Conservation (phyloP, 2,888 invertebrate species). For the Mechanitis mazaeus region DNA sequence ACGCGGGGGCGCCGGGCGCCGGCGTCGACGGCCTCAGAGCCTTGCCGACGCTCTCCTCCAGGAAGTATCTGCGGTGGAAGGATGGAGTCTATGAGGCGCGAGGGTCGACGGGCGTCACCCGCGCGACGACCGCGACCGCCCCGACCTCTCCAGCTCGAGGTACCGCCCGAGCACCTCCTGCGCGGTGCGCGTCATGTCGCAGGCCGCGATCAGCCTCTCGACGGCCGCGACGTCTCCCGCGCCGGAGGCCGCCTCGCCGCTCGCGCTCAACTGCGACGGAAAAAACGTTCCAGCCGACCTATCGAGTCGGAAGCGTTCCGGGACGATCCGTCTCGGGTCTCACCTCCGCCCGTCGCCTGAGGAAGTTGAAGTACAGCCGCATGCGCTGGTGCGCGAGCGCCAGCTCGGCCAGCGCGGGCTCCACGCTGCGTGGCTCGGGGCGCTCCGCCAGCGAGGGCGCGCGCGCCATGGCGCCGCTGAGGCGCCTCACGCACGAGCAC, state of each 20-base stretch:
- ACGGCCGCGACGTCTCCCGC: constrained; percentile 41
- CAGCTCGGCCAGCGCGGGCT: constrained; percentile 91
- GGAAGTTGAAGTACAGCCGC: constrained; percentile 93
- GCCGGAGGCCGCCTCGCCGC: constrained; percentile 41
- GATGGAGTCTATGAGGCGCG: background rate
- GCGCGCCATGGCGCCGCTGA: constrained; percentile 41
- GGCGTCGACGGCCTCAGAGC: constrained; percentile 88
- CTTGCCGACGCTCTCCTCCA: constrained; percentile 95
- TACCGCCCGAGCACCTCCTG: constrained; percentile 92
- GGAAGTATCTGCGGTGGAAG: constrained; percentile 80
- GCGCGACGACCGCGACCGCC: too few species aligned
- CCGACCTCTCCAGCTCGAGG: constrained; percentile 88
- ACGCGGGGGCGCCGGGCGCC: constrained; percentile 84
- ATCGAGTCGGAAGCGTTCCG: background rate
- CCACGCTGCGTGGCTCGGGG: constrained; percentile 68
- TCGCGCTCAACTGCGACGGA: constrained; percentile 42
- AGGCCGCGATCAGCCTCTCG: constrained; percentile 82
- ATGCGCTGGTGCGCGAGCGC: constrained; percentile 93
- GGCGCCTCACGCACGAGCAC: constrained; percentile 45
- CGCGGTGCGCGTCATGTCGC: constrained; percentile 84
- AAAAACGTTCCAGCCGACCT: background rate
- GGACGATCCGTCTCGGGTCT: constrained; percentile 31
- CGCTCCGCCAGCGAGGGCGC: constrained; percentile 26
- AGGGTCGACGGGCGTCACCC: too few species aligned
- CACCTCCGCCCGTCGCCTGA: constrained; percentile 85